phyloP scores from a whole-genome alignment of 2,888 invertebrate genomes.

The Eugnorisma glareosa region DNA sequence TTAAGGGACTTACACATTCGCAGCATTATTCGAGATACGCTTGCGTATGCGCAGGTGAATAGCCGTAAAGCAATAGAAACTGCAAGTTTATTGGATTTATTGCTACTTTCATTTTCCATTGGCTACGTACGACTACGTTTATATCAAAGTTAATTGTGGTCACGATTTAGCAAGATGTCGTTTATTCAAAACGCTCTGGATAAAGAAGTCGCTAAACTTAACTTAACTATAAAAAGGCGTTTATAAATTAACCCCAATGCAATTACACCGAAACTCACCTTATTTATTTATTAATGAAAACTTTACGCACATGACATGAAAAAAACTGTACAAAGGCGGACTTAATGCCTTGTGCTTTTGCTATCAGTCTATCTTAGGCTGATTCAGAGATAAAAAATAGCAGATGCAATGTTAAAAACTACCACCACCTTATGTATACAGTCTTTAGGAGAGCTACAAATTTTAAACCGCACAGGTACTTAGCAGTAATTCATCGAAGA shows the following conservation, averaged over 20 bases:
- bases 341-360: too few species aligned
- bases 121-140: conserved; percentile 22
- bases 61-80: conserved; percentile 48
- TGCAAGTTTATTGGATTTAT: conserved; percentile 58
- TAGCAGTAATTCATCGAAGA: conserved; percentile 27
- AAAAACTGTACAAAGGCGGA: too few species aligned
- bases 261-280: background rate
- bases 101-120: conserved; percentile 53
- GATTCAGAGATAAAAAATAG: too few species aligned
- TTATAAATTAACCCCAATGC: background rate
- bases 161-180: background rate
- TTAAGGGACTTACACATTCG: conserved; percentile 28
- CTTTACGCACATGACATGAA: too few species aligned
- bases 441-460: conserved; percentile 10
- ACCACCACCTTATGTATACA: background rate
- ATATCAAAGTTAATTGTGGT: conserved; percentile 24
- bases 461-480: conserved; percentile 8
- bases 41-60: conserved; percentile 21
- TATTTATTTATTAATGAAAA: background rate
- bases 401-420: too few species aligned
- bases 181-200: background rate
- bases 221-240: background rate
- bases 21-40: conserved; percentile 24
- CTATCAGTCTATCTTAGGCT: background rate
- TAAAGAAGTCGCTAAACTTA: background rate